Evolutionary conservation across 2,888 invertebrate genomes (phyloP), one percentile per base, ranked within the genome.

Genomic region (Halictus quadricinctus): DNA sequence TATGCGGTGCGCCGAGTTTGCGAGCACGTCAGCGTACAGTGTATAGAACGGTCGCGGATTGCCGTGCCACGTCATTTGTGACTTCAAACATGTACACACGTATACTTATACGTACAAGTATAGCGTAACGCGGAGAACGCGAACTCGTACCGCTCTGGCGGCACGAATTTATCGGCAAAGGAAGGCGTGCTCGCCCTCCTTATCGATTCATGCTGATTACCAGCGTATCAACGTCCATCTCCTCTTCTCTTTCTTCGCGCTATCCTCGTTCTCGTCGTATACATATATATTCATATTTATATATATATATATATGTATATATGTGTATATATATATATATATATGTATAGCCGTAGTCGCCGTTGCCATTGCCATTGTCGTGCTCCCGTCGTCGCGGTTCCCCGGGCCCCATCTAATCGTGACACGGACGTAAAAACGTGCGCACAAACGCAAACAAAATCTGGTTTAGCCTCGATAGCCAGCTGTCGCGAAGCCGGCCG

Each of bases 401-500:
- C 46, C 79, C 83, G 60, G 80, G 76, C 54, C 60, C 54, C 60
- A 48, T 60, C 21, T 79, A 80, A 83, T 79, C 79, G 76, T 74
- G 79, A 76, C 88, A 77, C 66, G 72, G 60, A 75, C 41, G 80
- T 77, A 60, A 79, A 64, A 81, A 79, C 77, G 83, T 78, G 87
- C 79, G 70, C 66, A 77, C 79, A 36, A 15, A 83, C 79, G 66
- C 87, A 83, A 86, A 87, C 64, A 76, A 81, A 87, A 84, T 87
- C 78, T 80, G 74, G 69, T 73, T 70, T 76, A 69, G 25, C 69
- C 43, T 69, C 72, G 83, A 77, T 78, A 82, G 80, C 87, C 91
- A 90, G 90, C 89, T 86, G 90, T 87, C 83, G 84, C 18, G 80
- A 88, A 25, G 77, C 92, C 92, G 91, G 91, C 89, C 75, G 69